Percentiles rank a stretch among this genome's conserved stretches.
phyloP scores from a whole-genome alignment of 2,113 vertebrate species.

The Melanocharis versteri region DNA sequence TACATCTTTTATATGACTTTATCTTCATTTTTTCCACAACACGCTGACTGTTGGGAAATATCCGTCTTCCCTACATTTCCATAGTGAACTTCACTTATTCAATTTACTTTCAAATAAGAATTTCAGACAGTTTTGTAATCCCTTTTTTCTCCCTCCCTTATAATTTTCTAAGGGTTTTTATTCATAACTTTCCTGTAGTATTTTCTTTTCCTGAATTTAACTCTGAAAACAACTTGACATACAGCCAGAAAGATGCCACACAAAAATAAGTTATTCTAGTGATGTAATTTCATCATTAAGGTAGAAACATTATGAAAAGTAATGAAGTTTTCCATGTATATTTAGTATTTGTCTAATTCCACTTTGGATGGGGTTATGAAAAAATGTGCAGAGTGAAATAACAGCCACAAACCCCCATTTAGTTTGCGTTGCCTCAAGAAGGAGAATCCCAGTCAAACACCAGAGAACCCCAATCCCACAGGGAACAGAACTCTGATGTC shows the following conservation, averaged over 20 bases:
- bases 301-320: neutral
- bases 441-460: neutral
- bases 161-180: neutral
- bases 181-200: neutral
- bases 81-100: neutral
- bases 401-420: neutral
- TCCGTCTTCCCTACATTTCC: neutral
- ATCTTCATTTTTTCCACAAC: neutral
- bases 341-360: neutral
- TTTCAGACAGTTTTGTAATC: neutral
- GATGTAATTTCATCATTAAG: neutral
- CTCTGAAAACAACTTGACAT: neutral
- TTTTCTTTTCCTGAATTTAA: neutral
- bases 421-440: neutral
- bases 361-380: neutral
- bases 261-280: neutral
- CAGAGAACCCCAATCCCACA: neutral
- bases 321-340: neutral
- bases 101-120: neutral
- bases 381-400: neutral
- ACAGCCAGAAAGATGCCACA: neutral
- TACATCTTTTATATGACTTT: neutral
- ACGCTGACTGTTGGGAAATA: neutral
- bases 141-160: neutral
- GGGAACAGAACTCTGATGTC: neutral